Conservation (phyloP, 2,113 vertebrate species). For the Sturnira hondurensis region DNA sequence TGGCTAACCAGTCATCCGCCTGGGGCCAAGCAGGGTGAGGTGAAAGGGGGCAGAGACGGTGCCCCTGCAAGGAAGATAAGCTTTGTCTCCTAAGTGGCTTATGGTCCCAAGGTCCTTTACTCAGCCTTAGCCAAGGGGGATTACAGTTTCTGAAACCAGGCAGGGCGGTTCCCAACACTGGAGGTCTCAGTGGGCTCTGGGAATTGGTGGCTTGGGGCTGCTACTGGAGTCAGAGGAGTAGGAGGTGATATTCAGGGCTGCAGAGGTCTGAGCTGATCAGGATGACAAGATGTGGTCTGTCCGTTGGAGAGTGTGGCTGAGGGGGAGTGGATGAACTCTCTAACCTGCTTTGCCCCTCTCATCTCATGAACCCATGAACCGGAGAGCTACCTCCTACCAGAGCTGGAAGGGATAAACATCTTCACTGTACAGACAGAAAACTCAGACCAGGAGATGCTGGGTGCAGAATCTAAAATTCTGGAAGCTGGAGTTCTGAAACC, state of each 20-base stretch:
- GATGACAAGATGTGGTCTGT: too few species aligned
- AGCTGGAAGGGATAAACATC: neutral
- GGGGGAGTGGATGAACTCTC: neutral
- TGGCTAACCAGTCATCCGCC: too few species aligned
- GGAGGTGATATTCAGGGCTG: neutral
- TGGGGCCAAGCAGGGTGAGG: too few species aligned
- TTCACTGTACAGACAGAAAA: neutral
- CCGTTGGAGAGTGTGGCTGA: neutral
- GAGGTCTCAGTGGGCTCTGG: neutral
- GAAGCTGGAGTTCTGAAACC: neutral
- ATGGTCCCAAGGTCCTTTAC: too few species aligned
- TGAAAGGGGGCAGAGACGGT: too few species aligned
- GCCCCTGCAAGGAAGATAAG: too few species aligned
- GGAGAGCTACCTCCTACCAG: neutral
- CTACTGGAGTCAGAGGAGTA: neutral
- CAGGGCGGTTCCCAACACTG: too few species aligned
- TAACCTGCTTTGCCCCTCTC: neutral
- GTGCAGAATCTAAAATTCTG: neutral
- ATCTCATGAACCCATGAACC: neutral
- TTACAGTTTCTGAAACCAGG: too few species aligned
- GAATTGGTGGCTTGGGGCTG: fast-evolving
- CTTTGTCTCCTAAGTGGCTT: too few species aligned
- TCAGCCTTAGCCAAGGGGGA: too few species aligned
- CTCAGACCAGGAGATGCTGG: neutral
- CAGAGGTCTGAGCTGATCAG: neutral